These are phyloP conservation scores for Bathynomus jamesi DNA, from an alignment of 1,140 invertebrate species.

Conservation along the genomic window DNA sequence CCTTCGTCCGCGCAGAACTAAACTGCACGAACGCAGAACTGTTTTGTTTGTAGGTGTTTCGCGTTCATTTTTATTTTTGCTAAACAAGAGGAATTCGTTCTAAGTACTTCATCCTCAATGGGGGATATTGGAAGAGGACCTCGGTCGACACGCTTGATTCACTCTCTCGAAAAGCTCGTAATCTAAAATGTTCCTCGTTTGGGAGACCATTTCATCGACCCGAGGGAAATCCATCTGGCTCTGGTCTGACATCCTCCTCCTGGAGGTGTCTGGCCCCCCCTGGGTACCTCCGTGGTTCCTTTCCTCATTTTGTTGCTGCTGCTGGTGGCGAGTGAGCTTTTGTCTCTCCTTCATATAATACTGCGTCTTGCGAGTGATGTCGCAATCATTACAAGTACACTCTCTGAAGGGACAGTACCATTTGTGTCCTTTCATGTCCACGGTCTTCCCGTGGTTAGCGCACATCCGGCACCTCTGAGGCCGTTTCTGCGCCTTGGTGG, in stretches of 20 bases:
- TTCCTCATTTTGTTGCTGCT: conserved; percentile 11
- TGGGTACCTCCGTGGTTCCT: neutral
- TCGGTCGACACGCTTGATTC: neutral
- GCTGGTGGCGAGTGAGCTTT: conserved; percentile 25
- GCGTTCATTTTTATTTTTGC: no score
- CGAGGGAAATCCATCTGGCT: neutral
- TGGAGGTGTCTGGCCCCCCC: neutral
- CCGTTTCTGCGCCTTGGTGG: neutral
- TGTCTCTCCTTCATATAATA: conserved; percentile 23
- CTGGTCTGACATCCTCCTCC: neutral
- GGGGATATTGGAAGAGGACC: no score
- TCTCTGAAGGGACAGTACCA: conserved; percentile 26
- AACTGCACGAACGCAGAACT: no score
- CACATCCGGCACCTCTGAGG: conserved; percentile 25
- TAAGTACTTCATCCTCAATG: no score
- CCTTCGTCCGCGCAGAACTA: no score
- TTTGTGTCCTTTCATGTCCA: conserved; percentile 31
- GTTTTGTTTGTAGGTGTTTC: no score
- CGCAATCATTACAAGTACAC: conserved; percentile 21
- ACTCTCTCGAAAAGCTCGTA: neutral
- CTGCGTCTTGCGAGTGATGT: conserved; percentile 29
- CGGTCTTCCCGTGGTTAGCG: conserved; percentile 26
- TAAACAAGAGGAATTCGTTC: no score
- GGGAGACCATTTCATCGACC: neutral
- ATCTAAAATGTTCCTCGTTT: neutral